These are phyloP conservation scores for Hafferia zeledoni DNA, from an alignment of 2,797 vertebrate genomes.

Conservation along the genomic window DNA sequence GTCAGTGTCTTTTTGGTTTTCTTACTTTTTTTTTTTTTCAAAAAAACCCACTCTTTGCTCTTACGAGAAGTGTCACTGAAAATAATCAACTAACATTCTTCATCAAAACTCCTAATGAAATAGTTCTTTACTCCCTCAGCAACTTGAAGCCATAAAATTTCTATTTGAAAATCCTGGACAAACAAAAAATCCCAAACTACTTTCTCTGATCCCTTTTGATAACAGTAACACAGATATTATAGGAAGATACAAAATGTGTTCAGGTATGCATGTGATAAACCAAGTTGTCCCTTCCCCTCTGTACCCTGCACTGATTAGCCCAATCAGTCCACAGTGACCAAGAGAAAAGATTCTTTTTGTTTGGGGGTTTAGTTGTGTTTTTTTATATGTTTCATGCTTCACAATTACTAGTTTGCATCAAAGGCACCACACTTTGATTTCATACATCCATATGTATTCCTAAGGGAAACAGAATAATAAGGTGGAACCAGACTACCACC, in stretches of 20 bases:
- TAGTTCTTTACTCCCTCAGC: background rate
- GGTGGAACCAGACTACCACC: background rate
- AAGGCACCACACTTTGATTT: background rate
- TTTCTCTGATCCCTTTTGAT: background rate
- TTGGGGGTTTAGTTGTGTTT: rapidly evolving
- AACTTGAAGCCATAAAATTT: background rate
- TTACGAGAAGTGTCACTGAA: background rate
- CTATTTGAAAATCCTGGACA: background rate
- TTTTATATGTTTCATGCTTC: background rate
- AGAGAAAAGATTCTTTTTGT: background rate
- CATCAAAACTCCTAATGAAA: background rate
- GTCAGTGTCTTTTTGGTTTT: background rate
- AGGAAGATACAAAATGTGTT: background rate
- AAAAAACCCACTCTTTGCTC: background rate
- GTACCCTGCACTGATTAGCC: background rate
- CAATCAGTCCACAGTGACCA: background rate
- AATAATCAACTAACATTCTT: background rate
- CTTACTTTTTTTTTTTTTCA: background rate
- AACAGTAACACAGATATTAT: rapidly evolving
- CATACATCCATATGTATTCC: background rate
- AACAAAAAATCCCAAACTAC: background rate
- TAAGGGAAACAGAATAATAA: background rate
- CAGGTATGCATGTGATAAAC: background rate
- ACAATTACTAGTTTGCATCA: background rate
- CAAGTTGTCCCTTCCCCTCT: background rate